Percentiles rank a stretch among this genome's conserved stretches.
Evolutionary conservation across 2,113 vertebrate genomes (phyloP).

Genomic region (Cariama cristata): DNA sequence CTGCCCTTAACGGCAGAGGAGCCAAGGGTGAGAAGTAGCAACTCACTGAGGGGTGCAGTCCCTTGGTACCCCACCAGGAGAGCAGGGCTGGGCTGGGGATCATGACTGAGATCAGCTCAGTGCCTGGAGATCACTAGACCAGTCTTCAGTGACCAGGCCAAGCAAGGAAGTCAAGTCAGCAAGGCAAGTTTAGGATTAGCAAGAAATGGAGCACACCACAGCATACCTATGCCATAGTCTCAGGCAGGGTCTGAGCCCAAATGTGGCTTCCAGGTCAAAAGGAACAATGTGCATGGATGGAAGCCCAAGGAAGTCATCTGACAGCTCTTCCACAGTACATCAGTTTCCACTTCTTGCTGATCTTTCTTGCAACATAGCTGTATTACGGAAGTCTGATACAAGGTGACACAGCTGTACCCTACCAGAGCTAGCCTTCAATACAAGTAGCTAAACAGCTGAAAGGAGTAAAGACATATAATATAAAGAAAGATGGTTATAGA

Average conservation of each 20-base stretch:
- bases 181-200: background rate
- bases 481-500: background rate
- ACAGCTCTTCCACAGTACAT: background rate
- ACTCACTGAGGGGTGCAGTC: background rate
- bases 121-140: background rate
- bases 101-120: background rate
- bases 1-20: background rate
- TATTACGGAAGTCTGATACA: background rate
- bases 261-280: background rate
- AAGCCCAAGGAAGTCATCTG: background rate
- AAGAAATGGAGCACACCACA: background rate
- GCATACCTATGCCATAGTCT: background rate
- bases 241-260: background rate
- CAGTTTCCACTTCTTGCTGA: background rate
- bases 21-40: background rate
- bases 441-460: fast-evolving
- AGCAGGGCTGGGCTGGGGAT: background rate
- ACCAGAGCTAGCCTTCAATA: background rate
- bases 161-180: background rate
- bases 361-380: background rate
- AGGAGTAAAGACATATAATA: background rate
- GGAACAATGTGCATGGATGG: background rate
- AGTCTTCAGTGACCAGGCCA: background rate
- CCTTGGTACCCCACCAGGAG: background rate
- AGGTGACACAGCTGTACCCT: background rate